Conservation (phyloP, 1,140 invertebrate species). For the Linepithema humile region DNA sequence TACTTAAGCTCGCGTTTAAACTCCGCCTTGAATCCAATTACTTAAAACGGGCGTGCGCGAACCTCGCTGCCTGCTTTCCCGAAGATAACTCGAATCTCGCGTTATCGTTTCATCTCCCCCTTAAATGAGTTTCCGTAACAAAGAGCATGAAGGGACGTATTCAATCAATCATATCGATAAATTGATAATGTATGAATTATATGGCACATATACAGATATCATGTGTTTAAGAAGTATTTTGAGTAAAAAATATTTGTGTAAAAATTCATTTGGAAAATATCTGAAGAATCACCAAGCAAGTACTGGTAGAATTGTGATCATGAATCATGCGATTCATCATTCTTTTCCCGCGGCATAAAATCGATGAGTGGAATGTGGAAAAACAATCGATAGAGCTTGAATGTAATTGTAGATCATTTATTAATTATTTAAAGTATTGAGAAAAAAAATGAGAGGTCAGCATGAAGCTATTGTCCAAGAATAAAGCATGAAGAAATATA, state of each 20-base stretch:
- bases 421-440: neutral
- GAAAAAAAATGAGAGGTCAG: neutral
- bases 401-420: neutral
- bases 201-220: neutral
- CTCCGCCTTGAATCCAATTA: constrained; percentile 48
- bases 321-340: neutral
- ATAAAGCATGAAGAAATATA: neutral
- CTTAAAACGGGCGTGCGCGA: constrained; percentile 42
- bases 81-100: constrained; percentile 31
- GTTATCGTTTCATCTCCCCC: neutral
- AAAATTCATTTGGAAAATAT: neutral
- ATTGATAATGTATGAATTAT: neutral
- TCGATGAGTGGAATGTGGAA: neutral
- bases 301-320: neutral
- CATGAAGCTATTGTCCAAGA: neutral
- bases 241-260: neutral
- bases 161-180: constrained; percentile 13
- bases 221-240: neutral
- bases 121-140: neutral
- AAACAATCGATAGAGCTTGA: neutral
- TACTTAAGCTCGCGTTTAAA: constrained; percentile 49
- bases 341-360: neutral
- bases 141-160: neutral
- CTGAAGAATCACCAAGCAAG: neutral
- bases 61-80: neutral